A percentile compares a stretch with the other conserved stretches of the same genome.
Evolutionary conservation across 1,140 invertebrate species (phyloP).

Genomic region (Pantala flavescens): DNA sequence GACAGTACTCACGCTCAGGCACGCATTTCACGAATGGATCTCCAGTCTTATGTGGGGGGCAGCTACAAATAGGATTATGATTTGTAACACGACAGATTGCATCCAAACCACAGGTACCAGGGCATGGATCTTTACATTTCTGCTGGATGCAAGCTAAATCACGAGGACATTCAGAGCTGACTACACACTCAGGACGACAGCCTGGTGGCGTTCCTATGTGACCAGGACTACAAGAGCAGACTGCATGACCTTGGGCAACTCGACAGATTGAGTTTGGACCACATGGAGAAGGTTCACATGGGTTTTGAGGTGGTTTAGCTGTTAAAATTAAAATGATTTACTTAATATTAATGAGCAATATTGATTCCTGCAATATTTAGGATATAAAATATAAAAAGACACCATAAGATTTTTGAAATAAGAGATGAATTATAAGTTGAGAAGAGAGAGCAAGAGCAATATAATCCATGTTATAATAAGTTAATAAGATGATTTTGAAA

Average conservation of each 20-base stretch:
- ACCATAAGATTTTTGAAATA: neutral
- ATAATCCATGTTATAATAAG: no score
- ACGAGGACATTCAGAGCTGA: slow-evolving; percentile 62
- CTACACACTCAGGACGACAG: slow-evolving; percentile 68
- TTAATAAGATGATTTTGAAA: no score
- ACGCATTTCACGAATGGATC: slow-evolving; percentile 71
- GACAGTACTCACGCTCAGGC: slow-evolving; percentile 48
- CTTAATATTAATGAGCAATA: slow-evolving; percentile 14
- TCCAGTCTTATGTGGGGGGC: slow-evolving; percentile 58
- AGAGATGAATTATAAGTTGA: no score
- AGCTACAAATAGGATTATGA: slow-evolving; percentile 77
- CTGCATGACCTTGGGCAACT: slow-evolving; percentile 53
- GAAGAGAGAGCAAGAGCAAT: no score
- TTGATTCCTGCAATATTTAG: slow-evolving; percentile 23
- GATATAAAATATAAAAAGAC: slow-evolving; percentile 34
- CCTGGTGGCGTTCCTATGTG: slow-evolving; percentile 65
- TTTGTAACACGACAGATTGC: slow-evolving; percentile 68
- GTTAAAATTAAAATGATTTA: slow-evolving; percentile 25
- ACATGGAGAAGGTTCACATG: slow-evolving; percentile 69
- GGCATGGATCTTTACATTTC: slow-evolving; percentile 72
- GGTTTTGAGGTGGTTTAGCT: slow-evolving; percentile 44
- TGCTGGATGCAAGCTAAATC: slow-evolving; percentile 65
- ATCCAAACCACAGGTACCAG: slow-evolving; percentile 64
- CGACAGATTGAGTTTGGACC: slow-evolving; percentile 70
- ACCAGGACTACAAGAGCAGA: slow-evolving; percentile 65